Conservation (phyloP, 1,140 invertebrate species). For the Cydia splendana region DNA sequence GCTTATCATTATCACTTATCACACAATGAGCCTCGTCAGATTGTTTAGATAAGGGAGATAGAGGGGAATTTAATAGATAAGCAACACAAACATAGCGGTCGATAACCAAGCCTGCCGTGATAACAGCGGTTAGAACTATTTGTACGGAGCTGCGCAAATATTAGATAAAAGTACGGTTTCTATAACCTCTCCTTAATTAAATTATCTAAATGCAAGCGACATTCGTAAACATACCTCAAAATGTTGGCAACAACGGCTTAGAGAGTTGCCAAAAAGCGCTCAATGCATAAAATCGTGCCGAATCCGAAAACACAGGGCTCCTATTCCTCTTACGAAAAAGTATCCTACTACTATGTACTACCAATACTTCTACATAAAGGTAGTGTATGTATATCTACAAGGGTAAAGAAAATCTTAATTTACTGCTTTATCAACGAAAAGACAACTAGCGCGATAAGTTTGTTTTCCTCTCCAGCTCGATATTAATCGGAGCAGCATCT, state of each 20-base stretch:
- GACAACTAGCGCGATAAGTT: background rate
- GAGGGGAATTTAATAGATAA: constrained; percentile 66
- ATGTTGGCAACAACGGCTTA: too few species aligned
- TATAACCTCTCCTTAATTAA: background rate
- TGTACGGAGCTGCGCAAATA: constrained; percentile 45
- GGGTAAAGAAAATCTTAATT: background rate
- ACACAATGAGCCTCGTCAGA: constrained; percentile 54
- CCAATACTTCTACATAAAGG: too few species aligned
- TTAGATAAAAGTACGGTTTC: constrained; percentile 32
- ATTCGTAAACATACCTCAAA: background rate
- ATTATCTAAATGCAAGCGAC: background rate
- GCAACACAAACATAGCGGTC: constrained; percentile 68
- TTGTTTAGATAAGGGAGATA: constrained; percentile 64
- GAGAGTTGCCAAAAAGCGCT: too few species aligned
- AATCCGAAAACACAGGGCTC: too few species aligned
- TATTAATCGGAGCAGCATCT: constrained; percentile 1
- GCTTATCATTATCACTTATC: constrained; percentile 56
- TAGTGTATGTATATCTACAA: background rate
- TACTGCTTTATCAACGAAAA: background rate
- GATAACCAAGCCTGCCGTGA: constrained; percentile 74
- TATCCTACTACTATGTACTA: too few species aligned
- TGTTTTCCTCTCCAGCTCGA: background rate
- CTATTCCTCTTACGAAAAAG: too few species aligned
- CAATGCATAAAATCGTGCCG: too few species aligned
- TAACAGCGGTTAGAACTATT: constrained; percentile 46